Conservation (phyloP, 2,888 invertebrate species). For the Azorinus chamasolen region DNA sequence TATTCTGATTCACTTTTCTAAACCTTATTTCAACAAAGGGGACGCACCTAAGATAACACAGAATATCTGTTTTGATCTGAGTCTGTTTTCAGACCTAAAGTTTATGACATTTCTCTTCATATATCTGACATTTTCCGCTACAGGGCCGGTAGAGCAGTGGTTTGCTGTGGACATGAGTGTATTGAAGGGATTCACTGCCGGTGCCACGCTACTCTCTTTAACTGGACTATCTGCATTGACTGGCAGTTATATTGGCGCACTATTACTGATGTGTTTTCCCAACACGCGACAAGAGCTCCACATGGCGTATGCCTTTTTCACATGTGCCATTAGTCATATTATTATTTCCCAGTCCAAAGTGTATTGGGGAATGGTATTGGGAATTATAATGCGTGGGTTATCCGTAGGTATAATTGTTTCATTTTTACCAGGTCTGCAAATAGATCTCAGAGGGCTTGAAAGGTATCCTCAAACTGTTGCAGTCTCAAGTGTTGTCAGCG, state of each 20-base stretch:
- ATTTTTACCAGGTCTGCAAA: slow-evolving; percentile 24
- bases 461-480: slow-evolving; percentile 34
- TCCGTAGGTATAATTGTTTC: slow-evolving; percentile 24
- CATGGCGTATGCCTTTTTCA: slow-evolving; percentile 12
- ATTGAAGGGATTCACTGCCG: slow-evolving; percentile 35
- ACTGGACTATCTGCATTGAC: slow-evolving; percentile 44
- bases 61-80: no score
- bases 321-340: slow-evolving; percentile 30
- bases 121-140: no score
- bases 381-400: slow-evolving; percentile 34
- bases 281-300: slow-evolving; percentile 25
- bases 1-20: slow-evolving; percentile 15
- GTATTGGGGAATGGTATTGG: slow-evolving; percentile 37
- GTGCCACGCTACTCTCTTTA: slow-evolving; percentile 31
- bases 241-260: slow-evolving; percentile 19
- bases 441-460: slow-evolving; percentile 41
- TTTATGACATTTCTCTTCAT: no score
- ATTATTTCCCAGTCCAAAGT: slow-evolving; percentile 5
- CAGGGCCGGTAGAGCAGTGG: slow-evolving; percentile 46
- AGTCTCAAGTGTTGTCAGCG: slow-evolving; percentile 30
- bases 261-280: slow-evolving; percentile 24
- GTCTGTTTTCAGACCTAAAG: no score
- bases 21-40: no score
- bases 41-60: no score
- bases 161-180: slow-evolving; percentile 44